Evolutionary conservation across 2,797 vertebrate species (phyloP).

Genomic region (Coregonus sp.): DNA sequence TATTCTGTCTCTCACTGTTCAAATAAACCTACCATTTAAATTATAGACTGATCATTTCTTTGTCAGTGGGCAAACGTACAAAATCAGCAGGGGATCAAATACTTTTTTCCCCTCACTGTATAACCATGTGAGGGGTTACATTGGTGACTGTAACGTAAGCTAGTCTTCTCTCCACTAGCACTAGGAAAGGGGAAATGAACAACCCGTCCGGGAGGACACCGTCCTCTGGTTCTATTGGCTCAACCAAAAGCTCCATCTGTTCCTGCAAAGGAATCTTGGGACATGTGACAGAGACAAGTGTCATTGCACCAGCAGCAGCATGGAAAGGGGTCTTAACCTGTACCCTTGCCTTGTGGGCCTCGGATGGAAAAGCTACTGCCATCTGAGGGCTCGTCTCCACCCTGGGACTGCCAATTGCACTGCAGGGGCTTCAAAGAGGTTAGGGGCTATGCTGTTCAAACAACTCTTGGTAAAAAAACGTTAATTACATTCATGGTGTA

Average conservation of each 20-base stretch:
- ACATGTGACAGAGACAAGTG: slow-evolving; percentile 10
- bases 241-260: background rate
- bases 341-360: background rate
- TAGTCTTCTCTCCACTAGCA: too few species aligned
- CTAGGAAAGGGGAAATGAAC: background rate
- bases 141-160: too few species aligned
- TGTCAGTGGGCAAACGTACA: too few species aligned
- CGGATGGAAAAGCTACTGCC: background rate
- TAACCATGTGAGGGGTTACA: too few species aligned
- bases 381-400: background rate
- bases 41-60: too few species aligned
- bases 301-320: slow-evolving; percentile 1
- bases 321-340: slow-evolving; percentile 6
- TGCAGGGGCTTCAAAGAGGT: background rate
- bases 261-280: background rate
- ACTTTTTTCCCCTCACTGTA: too few species aligned
- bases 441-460: slow-evolving; percentile 9
- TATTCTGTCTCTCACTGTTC: too few species aligned
- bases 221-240: background rate
- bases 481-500: slow-evolving; percentile 7
- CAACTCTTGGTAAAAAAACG: background rate
- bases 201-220: background rate
- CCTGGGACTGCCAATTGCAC: background rate
- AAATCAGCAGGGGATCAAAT: too few species aligned
- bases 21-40: too few species aligned